A percentile compares a stretch with the other conserved stretches of the same genome.
These are phyloP conservation scores for Apantesis nais DNA, from an alignment of 2,888 invertebrate genomes.

Conservation along the genomic window DNA sequence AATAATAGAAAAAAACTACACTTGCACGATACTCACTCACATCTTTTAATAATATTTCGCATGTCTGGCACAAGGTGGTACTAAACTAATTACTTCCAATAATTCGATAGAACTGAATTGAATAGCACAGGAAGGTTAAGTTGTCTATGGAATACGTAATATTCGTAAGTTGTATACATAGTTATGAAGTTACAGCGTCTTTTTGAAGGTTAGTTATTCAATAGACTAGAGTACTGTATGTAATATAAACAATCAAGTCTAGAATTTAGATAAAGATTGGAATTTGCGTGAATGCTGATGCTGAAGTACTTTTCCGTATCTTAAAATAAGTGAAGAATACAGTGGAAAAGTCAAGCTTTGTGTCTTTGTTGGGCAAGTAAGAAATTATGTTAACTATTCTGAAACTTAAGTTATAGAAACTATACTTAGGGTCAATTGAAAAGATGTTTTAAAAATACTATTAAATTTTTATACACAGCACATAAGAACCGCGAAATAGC, in stretches of 20 bases:
- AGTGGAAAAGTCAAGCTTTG: too few species aligned
- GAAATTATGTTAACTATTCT: too few species aligned
- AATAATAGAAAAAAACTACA: too few species aligned
- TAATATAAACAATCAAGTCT: background rate
- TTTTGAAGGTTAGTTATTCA: background rate
- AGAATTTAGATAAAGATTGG: background rate
- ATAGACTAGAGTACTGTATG: background rate
- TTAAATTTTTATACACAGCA: too few species aligned
- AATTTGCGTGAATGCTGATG: background rate
- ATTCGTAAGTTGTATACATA: background rate
- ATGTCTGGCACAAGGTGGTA: slow-evolving; percentile 25
- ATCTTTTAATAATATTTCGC: slow-evolving; percentile 16
- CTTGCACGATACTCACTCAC: too few species aligned
- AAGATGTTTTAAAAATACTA: too few species aligned
- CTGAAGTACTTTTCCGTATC: too few species aligned
- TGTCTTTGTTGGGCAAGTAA: too few species aligned
- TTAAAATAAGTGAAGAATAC: too few species aligned
- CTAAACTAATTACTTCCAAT: slow-evolving; percentile 51
- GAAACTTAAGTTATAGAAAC: too few species aligned
- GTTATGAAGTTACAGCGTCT: slow-evolving; percentile 1
- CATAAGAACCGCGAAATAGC: too few species aligned
- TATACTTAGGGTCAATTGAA: too few species aligned
- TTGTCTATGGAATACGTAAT: slow-evolving; percentile 4
- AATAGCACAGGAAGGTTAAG: slow-evolving; percentile 17
- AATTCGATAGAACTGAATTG: slow-evolving; percentile 33